Base-by-base conservation (phyloP, 2,113 vertebrate species). In the Hemicordylus capensis region DNA sequence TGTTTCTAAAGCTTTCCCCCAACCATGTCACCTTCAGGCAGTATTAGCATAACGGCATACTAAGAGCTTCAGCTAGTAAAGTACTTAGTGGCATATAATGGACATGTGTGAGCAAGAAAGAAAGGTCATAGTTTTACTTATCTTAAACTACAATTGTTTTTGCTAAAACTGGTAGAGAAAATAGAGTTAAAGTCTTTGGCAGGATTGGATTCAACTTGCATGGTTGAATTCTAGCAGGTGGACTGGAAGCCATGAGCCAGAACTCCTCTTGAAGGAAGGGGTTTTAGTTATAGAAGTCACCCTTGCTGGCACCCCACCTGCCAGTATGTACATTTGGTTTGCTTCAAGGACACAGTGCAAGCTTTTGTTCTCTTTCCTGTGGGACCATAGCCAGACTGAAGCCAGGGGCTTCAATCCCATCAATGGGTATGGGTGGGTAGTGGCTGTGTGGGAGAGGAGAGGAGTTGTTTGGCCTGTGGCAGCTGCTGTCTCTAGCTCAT, bases 371-470 rank as follows among this genome's bases (percentile, higher is more conserved):
- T 54, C 88, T 82, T 85, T 86, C 83, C 88, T 59, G 15, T 8
- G 58, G 87, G 83, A 89, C 80, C 89, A 88, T 58, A 59, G 90
- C 85, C 93, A 92, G 83, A 89, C 80, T 88, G 87, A 58, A 59
- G 90, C 85, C 93, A 92, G 73, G 89, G 81, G n/a, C 69, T 84
- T 93, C 81, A 89, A 86, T 80, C 66, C 67, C 67, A 86, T 89
- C 81, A 74, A 87, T 77, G 74, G 44, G 56, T 61, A 86, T 51
- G 78, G 76, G 37, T 56, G 37, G 61, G 34, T 56, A 89, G 64
- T 70, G 31, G 37, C 63, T 37, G 64, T 28, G 75, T 31, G 69
- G 75, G 75, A 91, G 54, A 81, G 56, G 89, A 81, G 37, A 28
- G 82, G 84, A 78, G 76, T 83, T 51, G n/a, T 88, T 90, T 90